phyloP scores from a whole-genome alignment of 2,888 invertebrate species.

The Dendrolimus pini region DNA sequence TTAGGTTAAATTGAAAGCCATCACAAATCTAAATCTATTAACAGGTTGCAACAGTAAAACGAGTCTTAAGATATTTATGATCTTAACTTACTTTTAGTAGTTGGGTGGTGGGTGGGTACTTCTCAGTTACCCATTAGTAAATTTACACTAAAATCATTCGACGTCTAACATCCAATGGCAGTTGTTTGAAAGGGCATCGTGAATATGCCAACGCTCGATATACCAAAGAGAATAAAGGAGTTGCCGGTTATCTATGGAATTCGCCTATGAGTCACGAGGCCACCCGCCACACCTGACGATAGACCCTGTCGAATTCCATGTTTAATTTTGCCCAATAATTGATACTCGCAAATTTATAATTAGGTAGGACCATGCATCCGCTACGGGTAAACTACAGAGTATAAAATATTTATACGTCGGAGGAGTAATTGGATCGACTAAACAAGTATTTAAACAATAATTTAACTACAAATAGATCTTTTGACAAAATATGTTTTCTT shows the following conservation, averaged over 20 bases:
- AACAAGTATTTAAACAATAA: too few relatives aligned
- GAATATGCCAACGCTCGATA: slow-evolving; percentile 47
- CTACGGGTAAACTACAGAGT: too few relatives aligned
- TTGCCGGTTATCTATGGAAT: slow-evolving; percentile 67
- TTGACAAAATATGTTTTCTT: too few relatives aligned
- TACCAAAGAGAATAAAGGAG: slow-evolving; percentile 54
- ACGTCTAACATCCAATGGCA: slow-evolving; percentile 28
- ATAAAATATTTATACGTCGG: too few relatives aligned
- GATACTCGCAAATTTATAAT: slow-evolving; percentile 1
- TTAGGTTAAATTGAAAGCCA: too few relatives aligned
- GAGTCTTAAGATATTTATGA: slow-evolving; percentile 2
- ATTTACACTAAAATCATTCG: slow-evolving; percentile 28
- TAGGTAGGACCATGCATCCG: too few relatives aligned
- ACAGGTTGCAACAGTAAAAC: too few relatives aligned
- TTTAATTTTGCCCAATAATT: slow-evolving; percentile 14
- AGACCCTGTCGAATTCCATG: slow-evolving; percentile 56
- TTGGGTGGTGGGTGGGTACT: background rate
- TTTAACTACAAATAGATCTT: too few relatives aligned
- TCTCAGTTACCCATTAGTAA: background rate
- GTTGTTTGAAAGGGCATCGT: slow-evolving; percentile 57
- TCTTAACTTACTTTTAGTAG: slow-evolving; percentile 1
- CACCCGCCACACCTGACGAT: slow-evolving; percentile 67
- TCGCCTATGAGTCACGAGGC: slow-evolving; percentile 58
- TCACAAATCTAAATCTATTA: too few relatives aligned
- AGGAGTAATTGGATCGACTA: too few relatives aligned